Evolutionary conservation across 2,888 invertebrate genomes (phyloP), one percentile per base, ranked within the genome.

Genomic region (Autographa gamma): DNA sequence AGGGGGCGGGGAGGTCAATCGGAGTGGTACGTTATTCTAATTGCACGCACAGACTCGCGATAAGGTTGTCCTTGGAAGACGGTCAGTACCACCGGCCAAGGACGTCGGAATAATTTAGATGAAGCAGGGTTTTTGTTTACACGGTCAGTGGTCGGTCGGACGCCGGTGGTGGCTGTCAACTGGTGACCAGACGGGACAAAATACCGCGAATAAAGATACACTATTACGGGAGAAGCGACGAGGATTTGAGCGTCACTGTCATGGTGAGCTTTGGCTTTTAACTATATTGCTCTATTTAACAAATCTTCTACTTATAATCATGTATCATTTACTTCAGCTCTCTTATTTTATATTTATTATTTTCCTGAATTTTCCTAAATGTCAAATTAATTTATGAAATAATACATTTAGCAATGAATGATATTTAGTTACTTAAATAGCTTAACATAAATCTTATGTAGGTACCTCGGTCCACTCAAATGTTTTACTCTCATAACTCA

Each of bases 61-160:
- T 92, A 91, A 92, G 83, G 81, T 73, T 74, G 93, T 90, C 95
- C 95, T 95, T 95, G 93, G 77, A 73, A 75, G 81, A 87, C 91
- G 93, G 91, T 93, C 92, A 92, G 93, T 92, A 91, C 88, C 90
- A 86, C 69, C 82, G 87, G 84, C 90, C 95, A 94, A 95, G 95
- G 95, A 91, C 92, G 82, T 88, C 56, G 74, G 91, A 87, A 92
- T 93, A 93, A 93, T 92, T 94, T 90, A 87, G 88, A 81, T 83
- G 85, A 86, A 81, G 85, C 73, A 88, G 85, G 72, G 86, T 83
- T 85, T 87, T 88, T 92, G 92, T 92, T 90, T 89, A 89, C 90
- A 75, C 85, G 86, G 86, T 74, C 93, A 95, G 95, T 95, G 89
- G 88, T 85, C 84, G 84, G 73, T 86, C 80, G 86, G 85, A 82